Percentiles rank a stretch among this genome's conserved stretches.
These are phyloP conservation scores for Leucophenga maculata DNA, from an alignment of 2,888 invertebrate genomes.

Conservation along the genomic window DNA sequence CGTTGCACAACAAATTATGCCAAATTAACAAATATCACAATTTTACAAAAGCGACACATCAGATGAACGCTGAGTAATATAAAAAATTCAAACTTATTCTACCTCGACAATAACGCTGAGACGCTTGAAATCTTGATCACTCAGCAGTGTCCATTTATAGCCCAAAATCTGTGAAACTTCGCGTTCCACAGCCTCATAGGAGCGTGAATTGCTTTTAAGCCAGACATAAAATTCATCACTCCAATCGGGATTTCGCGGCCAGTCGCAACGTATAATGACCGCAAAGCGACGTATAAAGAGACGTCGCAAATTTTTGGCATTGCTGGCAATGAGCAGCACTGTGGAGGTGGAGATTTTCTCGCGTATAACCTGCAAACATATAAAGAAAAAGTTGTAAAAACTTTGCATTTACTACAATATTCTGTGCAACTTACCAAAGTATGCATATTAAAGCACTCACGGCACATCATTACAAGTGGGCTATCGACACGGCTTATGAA, in stretches of 20 bases:
- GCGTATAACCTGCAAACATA: slow-evolving; percentile 76
- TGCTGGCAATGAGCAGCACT: slow-evolving; percentile 79
- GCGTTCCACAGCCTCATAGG: slow-evolving; percentile 78
- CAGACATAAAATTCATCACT: slow-evolving; percentile 78
- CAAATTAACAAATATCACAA: slow-evolving; percentile 9
- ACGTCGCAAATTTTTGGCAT: slow-evolving; percentile 77
- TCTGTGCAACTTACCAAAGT: slow-evolving; percentile 76
- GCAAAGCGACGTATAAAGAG: slow-evolving; percentile 81
- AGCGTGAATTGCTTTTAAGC: slow-evolving; percentile 77
- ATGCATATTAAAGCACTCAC: slow-evolving; percentile 79
- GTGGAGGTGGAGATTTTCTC: slow-evolving; percentile 86
- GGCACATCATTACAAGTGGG: slow-evolving; percentile 77
- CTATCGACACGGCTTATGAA: slow-evolving; percentile 83
- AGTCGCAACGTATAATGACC: slow-evolving; percentile 80
- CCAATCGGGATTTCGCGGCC: slow-evolving; percentile 81
- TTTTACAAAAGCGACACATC: background rate
- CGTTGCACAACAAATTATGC: background rate
- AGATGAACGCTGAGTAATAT: too few relatives aligned
- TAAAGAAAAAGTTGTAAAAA: background rate
- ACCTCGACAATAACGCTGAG: slow-evolving; percentile 70
- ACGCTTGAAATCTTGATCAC: slow-evolving; percentile 78
- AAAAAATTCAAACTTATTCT: background rate
- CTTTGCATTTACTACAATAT: background rate
- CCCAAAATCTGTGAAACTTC: slow-evolving; percentile 82
- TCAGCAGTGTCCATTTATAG: slow-evolving; percentile 79